Base-by-base conservation (phyloP, 53 echinoderm and acorn worm genomes). In the Astropecten irregularis region DNA sequence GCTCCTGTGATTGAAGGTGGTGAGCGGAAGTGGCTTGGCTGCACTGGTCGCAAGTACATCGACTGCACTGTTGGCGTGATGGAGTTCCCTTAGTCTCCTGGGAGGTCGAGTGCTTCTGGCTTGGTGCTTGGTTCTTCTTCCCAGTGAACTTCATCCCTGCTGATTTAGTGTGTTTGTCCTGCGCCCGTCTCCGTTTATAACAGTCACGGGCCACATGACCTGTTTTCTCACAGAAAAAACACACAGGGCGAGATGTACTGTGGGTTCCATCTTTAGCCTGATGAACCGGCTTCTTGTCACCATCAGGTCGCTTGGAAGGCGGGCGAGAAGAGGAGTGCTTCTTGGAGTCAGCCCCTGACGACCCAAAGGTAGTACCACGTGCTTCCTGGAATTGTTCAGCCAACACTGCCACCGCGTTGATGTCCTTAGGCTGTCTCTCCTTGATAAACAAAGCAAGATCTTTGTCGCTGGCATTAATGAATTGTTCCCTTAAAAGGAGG, bases 341-440 rank as follows among this genome's bases (percentile, higher is more conserved):
- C 57, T 18, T 57, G 26, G 59, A 0, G 26, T 20, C 2, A 2
- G 27, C 6, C 9, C 44, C 40, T 39, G 49, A 46, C 3, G 19
- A 10, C 22, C 22, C 49, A 27, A 33, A 27, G 32, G 49, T 49
- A 16, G 63, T 26, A 19, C 21, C 34, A 29, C 60, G 62, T 18
- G 76, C 86, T 0, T 63, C 74, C 19, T 62, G 28, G 66, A 62
- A 85, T 33, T 65, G 29, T 49, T 85, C 76, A 5, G 86, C 64
- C 63, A 85, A 23, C 64, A 72, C 37, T 6, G 76, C 64, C 21
- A 81, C 3, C 19, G 37, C 62, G 13, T 64, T 28, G 15, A 61
- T 16, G 39, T 30, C 30, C 42, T 64, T 81, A 0, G 64, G 81
- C 28, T 62, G 9, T 19, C 63, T 44, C 29, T 81, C 81, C 42